Base-by-base conservation (phyloP, 2,888 invertebrate genomes). In the Mesochorus sp. region DNA sequence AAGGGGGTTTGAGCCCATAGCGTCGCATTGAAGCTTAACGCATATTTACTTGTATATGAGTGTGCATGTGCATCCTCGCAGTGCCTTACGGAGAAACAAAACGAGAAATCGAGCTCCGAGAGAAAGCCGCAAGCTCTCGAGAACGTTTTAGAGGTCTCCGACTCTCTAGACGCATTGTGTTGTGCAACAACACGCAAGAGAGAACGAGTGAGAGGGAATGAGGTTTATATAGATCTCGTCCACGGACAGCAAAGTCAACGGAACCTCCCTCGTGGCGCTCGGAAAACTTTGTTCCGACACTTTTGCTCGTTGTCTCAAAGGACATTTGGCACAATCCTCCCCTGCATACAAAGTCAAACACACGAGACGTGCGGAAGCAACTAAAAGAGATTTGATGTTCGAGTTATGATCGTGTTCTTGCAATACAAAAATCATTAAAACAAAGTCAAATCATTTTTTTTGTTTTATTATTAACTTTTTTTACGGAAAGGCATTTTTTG, bases 211-310 rank as follows among this genome's bases (percentile, higher is more conserved):
- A n/a, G 17, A 21, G 34, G 26, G 34, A 28, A 57, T 39, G 42
- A 57, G 47, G 49, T 2, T 10, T 14, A 10, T 39, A 19, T 42
- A 47, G 37, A 14, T 67, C 67, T 59, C 61, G 34, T 17, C n/a
- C 19, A 2, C 53, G 55, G 47, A 8, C 55, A 55, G 17, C 47
- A 19, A 37, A 47, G 51, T 28, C 55, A 55, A 39, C 47, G 57
- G 51, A 31, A 57, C 14, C 31, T 64, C 17, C 21, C 55, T 55
- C 31, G 64, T 57, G 59, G 53, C 24, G 14, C 19, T 66, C 47
- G 37, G 47, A 28, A 66, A 72, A 73, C 73, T 73, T 73, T 66
- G 57, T 73, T 14, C 6, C 47, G 19, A 57, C 73, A 66, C 64
- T 66, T 66, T 73, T 72, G 55, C 34, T 14, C 47, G 14, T 26